phyloP scores from a whole-genome alignment of 2,888 invertebrate species.

The Polydrusus cervinus region DNA sequence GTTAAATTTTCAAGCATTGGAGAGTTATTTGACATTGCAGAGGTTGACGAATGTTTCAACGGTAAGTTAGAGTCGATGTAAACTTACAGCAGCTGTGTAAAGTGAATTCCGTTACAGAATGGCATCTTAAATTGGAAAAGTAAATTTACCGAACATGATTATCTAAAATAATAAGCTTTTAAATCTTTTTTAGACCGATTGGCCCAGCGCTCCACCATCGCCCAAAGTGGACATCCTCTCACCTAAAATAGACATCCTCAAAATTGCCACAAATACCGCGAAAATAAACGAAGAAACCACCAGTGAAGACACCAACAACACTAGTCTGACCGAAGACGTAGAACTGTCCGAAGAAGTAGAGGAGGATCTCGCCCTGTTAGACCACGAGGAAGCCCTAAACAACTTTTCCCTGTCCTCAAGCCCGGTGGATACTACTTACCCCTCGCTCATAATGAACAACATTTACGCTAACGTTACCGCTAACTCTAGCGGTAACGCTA shows the following conservation, averaged over 20 bases:
- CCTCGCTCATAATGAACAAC: constrained; percentile 81
- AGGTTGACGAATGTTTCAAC: constrained; percentile 81
- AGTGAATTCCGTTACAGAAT: not conserved
- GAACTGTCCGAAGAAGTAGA: constrained; percentile 83
- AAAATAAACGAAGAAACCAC: constrained; percentile 67
- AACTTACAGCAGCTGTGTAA: no score
- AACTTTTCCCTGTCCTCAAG: constrained; percentile 77
- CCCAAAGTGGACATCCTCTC: constrained; percentile 60
- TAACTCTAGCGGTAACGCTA: constrained; percentile 68
- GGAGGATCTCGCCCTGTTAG: constrained; percentile 83
- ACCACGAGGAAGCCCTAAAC: constrained; percentile 78
- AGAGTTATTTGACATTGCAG: constrained; percentile 89
- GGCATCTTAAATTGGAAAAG: not conserved
- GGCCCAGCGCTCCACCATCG: constrained; percentile 28
- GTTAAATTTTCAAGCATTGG: constrained; percentile 87
- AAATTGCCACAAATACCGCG: constrained; percentile 74
- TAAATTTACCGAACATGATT: no score
- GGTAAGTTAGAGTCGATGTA: constrained; percentile 29
- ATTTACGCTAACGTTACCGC: constrained; percentile 73
- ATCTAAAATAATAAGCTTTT: no score
- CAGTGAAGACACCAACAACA: constrained; percentile 65
- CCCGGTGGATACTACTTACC: constrained; percentile 80
- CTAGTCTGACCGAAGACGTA: constrained; percentile 74
- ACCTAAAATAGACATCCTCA: constrained; percentile 79
- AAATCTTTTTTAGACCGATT: constrained; percentile 40